phyloP scores from a whole-genome alignment of 2,113 vertebrate species.

The Puma concolor region DNA sequence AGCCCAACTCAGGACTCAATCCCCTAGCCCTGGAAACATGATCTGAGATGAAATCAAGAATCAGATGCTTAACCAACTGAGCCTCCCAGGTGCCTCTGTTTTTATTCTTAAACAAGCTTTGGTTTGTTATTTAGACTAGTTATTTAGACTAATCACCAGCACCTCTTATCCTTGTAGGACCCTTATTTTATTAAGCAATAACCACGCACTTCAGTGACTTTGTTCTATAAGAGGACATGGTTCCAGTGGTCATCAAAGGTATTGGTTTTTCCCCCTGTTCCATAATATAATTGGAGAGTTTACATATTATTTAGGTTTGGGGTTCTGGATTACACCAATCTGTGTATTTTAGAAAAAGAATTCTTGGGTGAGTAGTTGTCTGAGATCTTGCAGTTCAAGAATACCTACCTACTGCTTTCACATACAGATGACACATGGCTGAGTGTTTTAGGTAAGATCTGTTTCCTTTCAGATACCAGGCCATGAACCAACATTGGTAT shows the following conservation, averaged over 20 bases:
- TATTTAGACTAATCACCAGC: neutral
- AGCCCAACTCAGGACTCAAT: no score
- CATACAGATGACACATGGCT: neutral
- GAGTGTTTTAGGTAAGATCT: neutral
- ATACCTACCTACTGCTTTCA: neutral
- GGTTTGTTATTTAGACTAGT: neutral
- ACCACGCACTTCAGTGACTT: neutral
- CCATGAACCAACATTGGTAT: neutral
- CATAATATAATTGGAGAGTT: neutral
- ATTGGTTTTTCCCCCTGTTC: neutral
- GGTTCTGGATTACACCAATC: neutral
- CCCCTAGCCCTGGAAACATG: no score
- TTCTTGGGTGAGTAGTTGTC: neutral
- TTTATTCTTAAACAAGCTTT: neutral
- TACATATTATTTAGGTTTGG: neutral
- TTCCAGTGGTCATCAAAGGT: neutral
- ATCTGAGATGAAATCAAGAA: no score
- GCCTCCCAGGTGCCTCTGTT: no score
- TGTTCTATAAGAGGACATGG: neutral
- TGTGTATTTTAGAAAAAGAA: neutral
- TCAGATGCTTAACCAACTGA: no score
- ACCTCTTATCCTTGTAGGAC: neutral
- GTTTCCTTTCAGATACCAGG: neutral
- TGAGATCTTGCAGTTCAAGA: neutral
- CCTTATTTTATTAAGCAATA: neutral